These are phyloP conservation scores for Atopsyche davidsoni DNA, from an alignment of 1,140 invertebrate species.

Conservation along the genomic window DNA sequence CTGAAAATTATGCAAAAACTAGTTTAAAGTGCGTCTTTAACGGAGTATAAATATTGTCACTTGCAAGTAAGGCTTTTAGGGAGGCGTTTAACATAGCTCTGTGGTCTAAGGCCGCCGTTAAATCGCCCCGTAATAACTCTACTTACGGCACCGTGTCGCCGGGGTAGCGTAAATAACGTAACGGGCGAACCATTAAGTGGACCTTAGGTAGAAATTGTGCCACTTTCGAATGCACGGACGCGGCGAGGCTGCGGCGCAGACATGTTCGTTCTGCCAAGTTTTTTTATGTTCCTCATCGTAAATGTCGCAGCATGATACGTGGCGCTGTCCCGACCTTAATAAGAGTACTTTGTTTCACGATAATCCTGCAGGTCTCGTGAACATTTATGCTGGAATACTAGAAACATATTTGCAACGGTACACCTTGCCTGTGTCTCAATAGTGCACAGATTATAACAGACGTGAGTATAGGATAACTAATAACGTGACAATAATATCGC, in stretches of 20 bases:
- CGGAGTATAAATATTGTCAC: too few relatives aligned
- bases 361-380: background rate
- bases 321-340: background rate
- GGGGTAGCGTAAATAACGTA: constrained; percentile 19
- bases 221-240: constrained; percentile 17
- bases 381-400: too few relatives aligned
- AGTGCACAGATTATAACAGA: too few relatives aligned
- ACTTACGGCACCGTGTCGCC: too few relatives aligned
- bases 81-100: too few relatives aligned
- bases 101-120: too few relatives aligned
- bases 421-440: background rate
- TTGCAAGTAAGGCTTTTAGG: too few relatives aligned
- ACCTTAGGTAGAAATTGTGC: constrained; percentile 11
- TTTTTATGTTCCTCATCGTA: constrained; percentile 19
- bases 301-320: constrained; percentile 23
- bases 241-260: constrained; percentile 1
- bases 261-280: constrained; percentile 4
- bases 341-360: background rate
- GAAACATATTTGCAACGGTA: too few relatives aligned
- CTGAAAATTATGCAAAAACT: too few relatives aligned
- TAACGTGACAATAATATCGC: too few relatives aligned
- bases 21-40: too few relatives aligned
- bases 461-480: too few relatives aligned
- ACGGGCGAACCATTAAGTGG: constrained; percentile 16
- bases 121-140: constrained; percentile 4